These are phyloP conservation scores for Thalassarche chlororhynchos DNA, from an alignment of 2,113 vertebrate genomes.

Conservation along the genomic window DNA sequence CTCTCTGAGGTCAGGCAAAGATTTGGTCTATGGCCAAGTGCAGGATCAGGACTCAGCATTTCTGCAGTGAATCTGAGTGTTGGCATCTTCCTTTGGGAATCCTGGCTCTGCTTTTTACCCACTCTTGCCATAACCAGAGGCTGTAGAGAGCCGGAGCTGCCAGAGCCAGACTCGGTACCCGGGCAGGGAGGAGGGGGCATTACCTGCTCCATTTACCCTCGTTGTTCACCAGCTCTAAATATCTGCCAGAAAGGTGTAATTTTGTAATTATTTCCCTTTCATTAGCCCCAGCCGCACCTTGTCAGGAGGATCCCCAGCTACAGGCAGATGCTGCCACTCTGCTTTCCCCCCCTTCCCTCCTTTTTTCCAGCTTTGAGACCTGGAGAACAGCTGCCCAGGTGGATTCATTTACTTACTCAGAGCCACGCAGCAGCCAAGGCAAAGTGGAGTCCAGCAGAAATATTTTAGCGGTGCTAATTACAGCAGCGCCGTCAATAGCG, in stretches of 20 bases:
- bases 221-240: background rate
- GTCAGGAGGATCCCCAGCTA: background rate
- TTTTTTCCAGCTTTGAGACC: background rate
- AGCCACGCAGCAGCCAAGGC: background rate
- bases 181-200: background rate
- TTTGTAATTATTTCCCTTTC: background rate
- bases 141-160: background rate
- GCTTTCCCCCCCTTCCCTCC: background rate
- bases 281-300: background rate
- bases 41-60: background rate
- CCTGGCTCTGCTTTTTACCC: background rate
- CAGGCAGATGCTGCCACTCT: background rate
- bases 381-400: background rate
- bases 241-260: background rate
- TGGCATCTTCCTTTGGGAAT: background rate
- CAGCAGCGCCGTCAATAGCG: fast-evolving
- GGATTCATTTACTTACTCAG: background rate
- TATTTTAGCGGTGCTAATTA: background rate
- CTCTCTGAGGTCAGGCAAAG: background rate
- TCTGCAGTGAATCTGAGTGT: fast-evolving
- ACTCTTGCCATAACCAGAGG: background rate
- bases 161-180: background rate
- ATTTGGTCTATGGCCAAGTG: background rate
- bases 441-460: background rate
- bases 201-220: background rate